Conservation (phyloP, 1,140 invertebrate species). For the Forficula auricularia region DNA sequence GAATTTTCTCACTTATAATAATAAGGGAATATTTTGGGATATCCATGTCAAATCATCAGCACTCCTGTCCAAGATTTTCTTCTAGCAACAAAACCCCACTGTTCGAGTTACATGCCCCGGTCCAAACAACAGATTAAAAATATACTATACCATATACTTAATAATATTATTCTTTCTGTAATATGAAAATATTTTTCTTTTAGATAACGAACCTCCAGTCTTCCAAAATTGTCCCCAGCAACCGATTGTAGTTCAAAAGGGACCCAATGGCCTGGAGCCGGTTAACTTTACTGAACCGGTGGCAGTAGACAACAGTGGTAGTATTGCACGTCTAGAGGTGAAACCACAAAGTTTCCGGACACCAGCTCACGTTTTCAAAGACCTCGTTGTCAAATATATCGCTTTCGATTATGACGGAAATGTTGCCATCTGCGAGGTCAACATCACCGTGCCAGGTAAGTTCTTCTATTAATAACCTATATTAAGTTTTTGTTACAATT, state of each 20-base stretch:
- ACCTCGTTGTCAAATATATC: constrained; percentile 84
- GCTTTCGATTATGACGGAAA: constrained; percentile 95
- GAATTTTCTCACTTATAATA: no score
- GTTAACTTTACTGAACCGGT: constrained; percentile 85
- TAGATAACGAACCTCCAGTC: constrained; percentile 84
- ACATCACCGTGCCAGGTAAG: constrained; percentile 70
- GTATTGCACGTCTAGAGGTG: constrained; percentile 77
- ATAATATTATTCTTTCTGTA: no score
- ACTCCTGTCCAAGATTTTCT: no score
- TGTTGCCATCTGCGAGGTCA: constrained; percentile 89
- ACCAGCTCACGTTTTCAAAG: constrained; percentile 73
- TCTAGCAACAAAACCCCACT: no score
- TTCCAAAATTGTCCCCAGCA: constrained; percentile 91
- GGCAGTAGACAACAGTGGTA: constrained; percentile 84
- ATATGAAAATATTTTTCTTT: no score
- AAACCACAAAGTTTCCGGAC: constrained; percentile 80
- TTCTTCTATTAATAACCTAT: constrained; percentile 1
- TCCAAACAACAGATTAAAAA: no score
- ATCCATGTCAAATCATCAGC: no score
- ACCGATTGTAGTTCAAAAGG: constrained; percentile 75
- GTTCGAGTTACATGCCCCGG: no score
- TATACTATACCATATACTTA: no score
- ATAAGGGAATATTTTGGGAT: no score
- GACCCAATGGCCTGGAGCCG: constrained; percentile 64
- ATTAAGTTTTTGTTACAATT: constrained; percentile 5